A percentile compares a stretch with the other conserved stretches of the same genome.
Conservation (phyloP, 2,888 invertebrate genomes). For the Macroteleia sp. region DNA sequence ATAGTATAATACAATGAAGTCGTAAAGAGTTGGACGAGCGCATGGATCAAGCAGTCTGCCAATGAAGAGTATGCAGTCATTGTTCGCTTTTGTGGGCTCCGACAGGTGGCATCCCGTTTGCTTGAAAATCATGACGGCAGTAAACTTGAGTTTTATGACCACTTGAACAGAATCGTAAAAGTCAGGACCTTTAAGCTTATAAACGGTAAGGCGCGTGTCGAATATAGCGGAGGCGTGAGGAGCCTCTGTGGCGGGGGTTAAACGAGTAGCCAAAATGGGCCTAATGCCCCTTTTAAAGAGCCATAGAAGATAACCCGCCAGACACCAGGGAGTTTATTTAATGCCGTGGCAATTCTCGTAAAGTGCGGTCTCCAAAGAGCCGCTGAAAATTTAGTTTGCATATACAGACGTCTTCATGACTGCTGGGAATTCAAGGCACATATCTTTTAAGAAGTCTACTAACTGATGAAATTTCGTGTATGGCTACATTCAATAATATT, state of each 20-base stretch:
- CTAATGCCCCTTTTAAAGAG: slow-evolving; percentile 79
- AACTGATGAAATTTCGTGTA: slow-evolving; percentile 44
- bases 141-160: slow-evolving; percentile 86
- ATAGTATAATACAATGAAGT: slow-evolving; percentile 62
- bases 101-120: slow-evolving; percentile 84
- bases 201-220: slow-evolving; percentile 83
- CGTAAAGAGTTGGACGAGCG: slow-evolving; percentile 66
- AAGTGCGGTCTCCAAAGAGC: slow-evolving; percentile 68
- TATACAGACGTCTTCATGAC: slow-evolving; percentile 73
- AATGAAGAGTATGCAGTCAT: slow-evolving; percentile 70
- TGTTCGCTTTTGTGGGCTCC: slow-evolving; percentile 74
- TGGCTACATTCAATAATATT: too few relatives aligned
- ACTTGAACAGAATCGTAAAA: slow-evolving; percentile 86
- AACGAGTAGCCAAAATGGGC: slow-evolving; percentile 79
- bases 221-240: slow-evolving; percentile 80
- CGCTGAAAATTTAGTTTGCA: slow-evolving; percentile 68
- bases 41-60: slow-evolving; percentile 67
- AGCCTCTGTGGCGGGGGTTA: slow-evolving; percentile 68
- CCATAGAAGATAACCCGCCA: slow-evolving; percentile 76
- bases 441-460: slow-evolving; percentile 15
- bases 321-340: slow-evolving; percentile 75
- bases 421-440: slow-evolving; percentile 56
- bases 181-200: slow-evolving; percentile 84
- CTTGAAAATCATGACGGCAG: slow-evolving; percentile 85
- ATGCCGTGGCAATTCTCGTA: slow-evolving; percentile 70